Evolutionary conservation across 2,113 vertebrate species (phyloP).

Genomic region (Hyperopisus bebe): DNA sequence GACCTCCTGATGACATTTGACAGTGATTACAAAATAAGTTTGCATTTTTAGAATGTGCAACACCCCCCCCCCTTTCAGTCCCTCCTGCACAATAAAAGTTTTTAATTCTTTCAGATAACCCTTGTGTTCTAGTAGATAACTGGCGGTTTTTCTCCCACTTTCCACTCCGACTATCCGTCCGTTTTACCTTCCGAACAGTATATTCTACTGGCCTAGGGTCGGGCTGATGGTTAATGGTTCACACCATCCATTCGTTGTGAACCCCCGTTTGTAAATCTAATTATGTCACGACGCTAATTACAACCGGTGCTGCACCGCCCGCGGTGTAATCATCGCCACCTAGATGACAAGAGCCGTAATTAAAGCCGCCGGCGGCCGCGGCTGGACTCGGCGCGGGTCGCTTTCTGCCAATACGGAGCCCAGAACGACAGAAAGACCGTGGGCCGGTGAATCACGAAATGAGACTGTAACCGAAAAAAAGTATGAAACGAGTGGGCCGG

Average conservation of each 20-base stretch:
- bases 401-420: neutral
- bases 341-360: neutral
- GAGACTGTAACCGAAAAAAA: conserved; percentile 31
- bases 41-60: neutral
- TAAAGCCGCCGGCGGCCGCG: no score
- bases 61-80: conserved; percentile 11
- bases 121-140: neutral
- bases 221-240: neutral
- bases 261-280: neutral
- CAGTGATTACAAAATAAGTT: neutral
- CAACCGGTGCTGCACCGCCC: neutral
- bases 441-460: conserved; percentile 46
- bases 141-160: neutral
- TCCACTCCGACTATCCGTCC: neutral
- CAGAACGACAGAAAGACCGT: conserved; percentile 35
- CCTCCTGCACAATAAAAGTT: conserved; percentile 37
- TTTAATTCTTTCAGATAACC: conserved; percentile 21
- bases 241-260: neutral
- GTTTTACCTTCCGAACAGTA: no score
- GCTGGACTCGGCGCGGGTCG: no score
- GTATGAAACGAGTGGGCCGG: conserved; percentile 30
- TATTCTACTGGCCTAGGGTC: neutral
- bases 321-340: neutral
- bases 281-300: neutral
- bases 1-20: neutral